A percentile compares a stretch with the other conserved stretches of the same genome.
Conservation (phyloP, 2,888 invertebrate species). For the Lamellibrachia satsuma region DNA sequence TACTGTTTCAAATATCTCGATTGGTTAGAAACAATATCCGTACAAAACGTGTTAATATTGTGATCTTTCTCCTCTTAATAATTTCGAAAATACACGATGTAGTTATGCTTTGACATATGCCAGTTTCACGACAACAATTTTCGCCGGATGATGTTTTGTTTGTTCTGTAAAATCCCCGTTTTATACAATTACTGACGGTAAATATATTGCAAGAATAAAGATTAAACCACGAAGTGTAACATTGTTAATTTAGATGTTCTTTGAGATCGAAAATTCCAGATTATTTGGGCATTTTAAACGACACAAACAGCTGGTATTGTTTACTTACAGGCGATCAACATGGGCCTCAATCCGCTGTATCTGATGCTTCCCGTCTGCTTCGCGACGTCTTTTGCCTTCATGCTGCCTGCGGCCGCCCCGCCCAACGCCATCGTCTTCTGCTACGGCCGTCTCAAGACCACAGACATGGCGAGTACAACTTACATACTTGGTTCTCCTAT, state of each 20-base stretch:
- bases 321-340: slow-evolving; percentile 74
- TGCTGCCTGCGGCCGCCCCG: slow-evolving; percentile 94
- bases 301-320: neutral
- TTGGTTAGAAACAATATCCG: too few relatives aligned
- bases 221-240: neutral
- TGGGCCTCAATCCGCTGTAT: slow-evolving; percentile 84
- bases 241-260: neutral
- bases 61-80: too few relatives aligned
- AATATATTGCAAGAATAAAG: too few relatives aligned
- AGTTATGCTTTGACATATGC: too few relatives aligned
- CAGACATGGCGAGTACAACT: slow-evolving; percentile 62
- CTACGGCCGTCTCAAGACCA: slow-evolving; percentile 58
- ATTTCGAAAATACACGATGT: too few relatives aligned
- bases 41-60: too few relatives aligned
- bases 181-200: too few relatives aligned
- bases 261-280: too few relatives aligned
- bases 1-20: neutral
- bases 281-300: neutral
- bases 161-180: too few relatives aligned
- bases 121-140: too few relatives aligned
- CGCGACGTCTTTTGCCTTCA: slow-evolving; percentile 88
- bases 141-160: too few relatives aligned
- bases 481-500: too few relatives aligned
- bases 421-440: slow-evolving; percentile 91
- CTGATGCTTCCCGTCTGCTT: slow-evolving; percentile 89